phyloP scores from a whole-genome alignment of 2,888 invertebrate species.

The Matsumyia berberina region DNA sequence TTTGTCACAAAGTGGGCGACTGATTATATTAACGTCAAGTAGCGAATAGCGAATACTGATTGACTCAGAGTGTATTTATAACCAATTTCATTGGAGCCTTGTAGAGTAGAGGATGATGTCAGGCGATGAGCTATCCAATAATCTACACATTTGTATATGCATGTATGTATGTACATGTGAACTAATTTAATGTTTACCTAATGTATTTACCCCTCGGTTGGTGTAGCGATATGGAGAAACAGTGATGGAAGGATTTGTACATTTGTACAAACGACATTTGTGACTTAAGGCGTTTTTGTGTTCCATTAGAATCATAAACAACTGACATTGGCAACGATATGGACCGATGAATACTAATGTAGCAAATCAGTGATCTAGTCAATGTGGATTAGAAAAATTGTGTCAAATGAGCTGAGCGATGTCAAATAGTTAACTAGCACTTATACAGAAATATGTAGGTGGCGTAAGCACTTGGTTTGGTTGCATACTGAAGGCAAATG shows the following conservation, averaged over 20 bases:
- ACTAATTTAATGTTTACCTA: conserved; percentile 27
- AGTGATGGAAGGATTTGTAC: not conserved
- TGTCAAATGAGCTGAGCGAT: too few relatives aligned
- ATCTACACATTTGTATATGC: not conserved
- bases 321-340: too few relatives aligned
- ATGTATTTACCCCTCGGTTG: conserved; percentile 4
- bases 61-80: conserved; percentile 67
- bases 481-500: too few relatives aligned
- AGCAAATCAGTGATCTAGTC: too few relatives aligned
- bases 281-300: too few relatives aligned
- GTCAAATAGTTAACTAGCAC: too few relatives aligned
- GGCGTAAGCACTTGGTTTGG: too few relatives aligned
- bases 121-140: conserved; percentile 51
- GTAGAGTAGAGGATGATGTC: conserved; percentile 63
- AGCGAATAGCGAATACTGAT: conserved; percentile 43
- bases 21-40: conserved; percentile 52
- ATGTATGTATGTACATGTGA: conserved; percentile 17
- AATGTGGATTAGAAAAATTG: too few relatives aligned
- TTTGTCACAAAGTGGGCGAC: conserved; percentile 62
- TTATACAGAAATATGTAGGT: too few relatives aligned
- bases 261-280: not conserved
- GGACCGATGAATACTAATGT: too few relatives aligned
- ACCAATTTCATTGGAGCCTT: conserved; percentile 58
- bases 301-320: too few relatives aligned
- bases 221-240: not conserved